Evolutionary conservation across 1,140 invertebrate genomes (phyloP).

Genomic region (Metopolophium dirhodum): DNA sequence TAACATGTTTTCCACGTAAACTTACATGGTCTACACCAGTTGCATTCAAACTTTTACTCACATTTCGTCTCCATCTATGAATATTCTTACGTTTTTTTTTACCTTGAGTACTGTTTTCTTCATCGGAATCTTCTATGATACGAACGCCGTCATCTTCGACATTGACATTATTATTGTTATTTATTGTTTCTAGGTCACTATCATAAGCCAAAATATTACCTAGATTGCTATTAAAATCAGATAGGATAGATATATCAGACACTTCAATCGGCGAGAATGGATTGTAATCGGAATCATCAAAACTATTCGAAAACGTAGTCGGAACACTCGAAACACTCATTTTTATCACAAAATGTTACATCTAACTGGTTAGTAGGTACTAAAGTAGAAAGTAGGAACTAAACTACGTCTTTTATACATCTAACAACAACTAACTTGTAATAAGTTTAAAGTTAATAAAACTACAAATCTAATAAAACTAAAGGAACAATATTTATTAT

Average conservation of each 20-base stretch:
- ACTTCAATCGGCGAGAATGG: not conserved
- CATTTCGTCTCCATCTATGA: not conserved
- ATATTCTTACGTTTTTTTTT: not conserved
- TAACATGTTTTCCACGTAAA: constrained; percentile 24
- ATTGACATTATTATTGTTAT: not conserved
- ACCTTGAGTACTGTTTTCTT: not conserved
- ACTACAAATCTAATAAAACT: not conserved
- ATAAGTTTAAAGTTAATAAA: not conserved
- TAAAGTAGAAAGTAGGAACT: not conserved
- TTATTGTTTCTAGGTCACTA: not conserved
- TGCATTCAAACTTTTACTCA: not conserved
- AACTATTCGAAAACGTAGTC: not conserved
- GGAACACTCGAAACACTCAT: not conserved
- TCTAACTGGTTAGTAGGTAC: not conserved
- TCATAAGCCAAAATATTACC: constrained; percentile 5
- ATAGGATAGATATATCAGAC: no score
- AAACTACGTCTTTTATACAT: not conserved
- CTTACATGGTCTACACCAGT: not conserved
- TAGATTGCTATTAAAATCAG: not conserved
- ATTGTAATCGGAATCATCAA: not conserved
- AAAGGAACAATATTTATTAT: no score
- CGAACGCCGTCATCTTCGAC: not conserved
- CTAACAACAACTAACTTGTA: not conserved
- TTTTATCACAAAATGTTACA: not conserved
- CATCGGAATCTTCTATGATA: not conserved